These are phyloP conservation scores for Diloba caeruleocephala DNA, from an alignment of 2,888 invertebrate genomes.

Conservation along the genomic window DNA sequence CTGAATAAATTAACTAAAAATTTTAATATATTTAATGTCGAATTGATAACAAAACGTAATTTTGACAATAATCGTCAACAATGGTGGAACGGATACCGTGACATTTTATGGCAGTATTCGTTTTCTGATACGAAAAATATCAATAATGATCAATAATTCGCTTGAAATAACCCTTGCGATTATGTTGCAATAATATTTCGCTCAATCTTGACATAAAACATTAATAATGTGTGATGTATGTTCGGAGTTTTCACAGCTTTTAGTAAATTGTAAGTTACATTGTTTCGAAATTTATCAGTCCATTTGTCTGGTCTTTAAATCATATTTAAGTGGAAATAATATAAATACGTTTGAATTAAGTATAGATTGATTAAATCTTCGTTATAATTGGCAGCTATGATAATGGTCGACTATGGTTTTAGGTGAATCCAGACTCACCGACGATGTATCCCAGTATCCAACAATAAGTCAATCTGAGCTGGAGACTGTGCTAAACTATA, in stretches of 20 bases:
- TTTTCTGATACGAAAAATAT: conserved; percentile 85
- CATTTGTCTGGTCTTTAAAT: conserved; percentile 60
- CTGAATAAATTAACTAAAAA: conserved; percentile 33
- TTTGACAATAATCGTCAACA: conserved; percentile 88
- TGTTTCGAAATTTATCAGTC: conserved; percentile 81
- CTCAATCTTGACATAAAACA: conserved; percentile 85
- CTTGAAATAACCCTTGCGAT: conserved; percentile 75
- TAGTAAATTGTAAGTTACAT: conserved; percentile 91
- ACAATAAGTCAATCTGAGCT: conserved; percentile 94
- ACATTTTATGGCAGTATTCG: conserved; percentile 85
- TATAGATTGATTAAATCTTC: conserved; percentile 10
- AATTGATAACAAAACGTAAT: conserved; percentile 73
- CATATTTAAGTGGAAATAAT: conserved; percentile 50
- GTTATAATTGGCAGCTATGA: conserved; percentile 26
- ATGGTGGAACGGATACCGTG: conserved; percentile 87
- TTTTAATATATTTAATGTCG: conserved; percentile 26
- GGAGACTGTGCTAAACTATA: conserved; percentile 94
- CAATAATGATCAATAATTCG: conserved; percentile 85
- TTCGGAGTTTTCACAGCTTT: conserved; percentile 97
- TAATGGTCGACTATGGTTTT: conserved; percentile 64
- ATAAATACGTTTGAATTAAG: conserved; percentile 22
- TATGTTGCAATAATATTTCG: conserved; percentile 84
- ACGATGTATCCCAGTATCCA: conserved; percentile 93
- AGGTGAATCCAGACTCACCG: conserved; percentile 94
- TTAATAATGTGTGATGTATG: conserved; percentile 96